A percentile compares a stretch with the other conserved stretches of the same genome.
Conservation (phyloP, 2,113 vertebrate species). For the Bos taurus region DNA sequence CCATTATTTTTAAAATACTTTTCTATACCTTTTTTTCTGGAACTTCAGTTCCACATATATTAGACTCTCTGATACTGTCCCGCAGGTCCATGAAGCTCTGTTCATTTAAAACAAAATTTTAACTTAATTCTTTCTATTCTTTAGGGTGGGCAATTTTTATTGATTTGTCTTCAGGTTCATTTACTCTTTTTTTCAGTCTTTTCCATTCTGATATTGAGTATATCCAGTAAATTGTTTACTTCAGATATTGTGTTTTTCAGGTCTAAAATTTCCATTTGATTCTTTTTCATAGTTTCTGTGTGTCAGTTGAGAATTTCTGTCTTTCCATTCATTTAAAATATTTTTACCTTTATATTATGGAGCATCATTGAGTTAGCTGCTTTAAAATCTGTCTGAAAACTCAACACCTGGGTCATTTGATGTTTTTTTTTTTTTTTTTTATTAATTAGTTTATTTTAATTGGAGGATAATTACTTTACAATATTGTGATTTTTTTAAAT, state of each 20-base stretch:
- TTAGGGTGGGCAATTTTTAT: not conserved
- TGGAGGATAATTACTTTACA: not conserved
- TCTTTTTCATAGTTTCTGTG: not conserved
- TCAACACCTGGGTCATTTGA: not conserved
- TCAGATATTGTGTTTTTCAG: not conserved
- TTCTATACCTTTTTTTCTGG: not conserved
- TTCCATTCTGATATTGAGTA: not conserved
- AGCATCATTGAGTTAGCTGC: not conserved
- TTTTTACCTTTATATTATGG: not conserved
- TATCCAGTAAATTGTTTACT: not conserved
- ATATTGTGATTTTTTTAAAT: not conserved
- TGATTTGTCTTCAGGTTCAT: not conserved
- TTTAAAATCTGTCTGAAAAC: constrained; percentile 33
- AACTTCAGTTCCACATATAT: not conserved
- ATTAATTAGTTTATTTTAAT: not conserved
- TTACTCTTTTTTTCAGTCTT: not conserved
- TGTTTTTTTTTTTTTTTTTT: not conserved
- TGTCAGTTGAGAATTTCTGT: not conserved
- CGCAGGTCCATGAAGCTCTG: not conserved
- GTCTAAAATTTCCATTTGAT: not conserved
- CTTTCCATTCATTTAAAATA: not conserved
- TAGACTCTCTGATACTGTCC: not conserved
- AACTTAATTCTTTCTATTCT: not conserved
- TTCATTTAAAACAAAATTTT: not conserved
- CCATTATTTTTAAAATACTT: not conserved